A percentile compares a stretch with the other conserved stretches of the same genome.
Evolutionary conservation across 2,113 vertebrate genomes (phyloP).

Genomic region (Pygoscelis antarcticus): DNA sequence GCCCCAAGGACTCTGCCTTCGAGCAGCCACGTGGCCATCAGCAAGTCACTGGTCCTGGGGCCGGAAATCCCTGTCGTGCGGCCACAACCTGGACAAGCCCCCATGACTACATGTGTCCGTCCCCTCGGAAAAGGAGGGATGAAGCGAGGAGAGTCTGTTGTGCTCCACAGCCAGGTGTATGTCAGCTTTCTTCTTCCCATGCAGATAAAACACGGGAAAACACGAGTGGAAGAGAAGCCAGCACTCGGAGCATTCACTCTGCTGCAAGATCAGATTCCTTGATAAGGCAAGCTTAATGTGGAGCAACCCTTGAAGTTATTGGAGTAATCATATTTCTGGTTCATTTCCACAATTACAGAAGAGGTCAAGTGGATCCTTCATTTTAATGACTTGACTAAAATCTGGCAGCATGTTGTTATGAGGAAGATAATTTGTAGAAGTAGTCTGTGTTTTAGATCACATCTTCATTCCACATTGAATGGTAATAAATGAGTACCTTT

Average conservation of each 20-base stretch:
- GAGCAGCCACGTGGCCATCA: background rate
- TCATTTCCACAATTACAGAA: background rate
- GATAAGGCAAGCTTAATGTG: background rate
- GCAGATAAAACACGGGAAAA: background rate
- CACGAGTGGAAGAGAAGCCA: background rate
- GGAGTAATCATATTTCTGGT: background rate
- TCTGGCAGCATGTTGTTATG: background rate
- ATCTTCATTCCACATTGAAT: background rate
- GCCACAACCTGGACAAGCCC: background rate
- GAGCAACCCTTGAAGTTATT: background rate
- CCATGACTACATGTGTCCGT: background rate
- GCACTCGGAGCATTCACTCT: accelerated
- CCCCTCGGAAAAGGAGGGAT: background rate
- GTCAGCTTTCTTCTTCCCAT: background rate
- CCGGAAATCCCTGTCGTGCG: accelerated
- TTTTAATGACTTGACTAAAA: background rate
- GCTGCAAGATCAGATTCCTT: background rate
- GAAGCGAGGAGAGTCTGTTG: background rate
- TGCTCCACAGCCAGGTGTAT: background rate
- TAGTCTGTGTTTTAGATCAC: background rate
- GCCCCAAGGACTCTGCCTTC: background rate
- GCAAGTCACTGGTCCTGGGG: background rate
- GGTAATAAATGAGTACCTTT: background rate
- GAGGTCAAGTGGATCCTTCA: background rate
- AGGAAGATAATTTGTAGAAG: background rate